Evolutionary conservation across 2,888 invertebrate species (phyloP).

Genomic region (Mythimna ferrago): DNA sequence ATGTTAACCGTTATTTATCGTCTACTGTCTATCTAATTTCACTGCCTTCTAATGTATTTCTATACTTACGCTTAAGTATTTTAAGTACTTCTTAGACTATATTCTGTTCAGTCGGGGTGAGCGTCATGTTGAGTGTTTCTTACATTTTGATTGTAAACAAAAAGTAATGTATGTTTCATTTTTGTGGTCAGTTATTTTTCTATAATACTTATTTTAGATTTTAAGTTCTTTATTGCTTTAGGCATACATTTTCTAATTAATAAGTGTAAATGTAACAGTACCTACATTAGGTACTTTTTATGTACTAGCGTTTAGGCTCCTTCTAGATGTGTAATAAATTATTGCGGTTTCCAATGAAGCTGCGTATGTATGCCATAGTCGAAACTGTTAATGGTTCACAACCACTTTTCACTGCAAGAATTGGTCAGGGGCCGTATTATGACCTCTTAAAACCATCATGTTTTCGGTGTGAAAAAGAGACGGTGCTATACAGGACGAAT

Average conservation of each 20-base stretch:
- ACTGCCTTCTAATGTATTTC: constrained; percentile 48
- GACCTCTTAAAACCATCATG: too few species aligned
- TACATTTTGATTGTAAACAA: not conserved
- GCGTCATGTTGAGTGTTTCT: not conserved
- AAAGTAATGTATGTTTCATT: constrained; percentile 1
- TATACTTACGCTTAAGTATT: constrained; percentile 5
- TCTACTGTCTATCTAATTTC: constrained; percentile 39
- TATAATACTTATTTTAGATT: constrained; percentile 9
- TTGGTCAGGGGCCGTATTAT: too few species aligned
- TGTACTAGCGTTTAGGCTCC: constrained; percentile 11
- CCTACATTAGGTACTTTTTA: constrained; percentile 47
- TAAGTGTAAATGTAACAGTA: constrained; percentile 17
- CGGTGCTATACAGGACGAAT: too few species aligned
- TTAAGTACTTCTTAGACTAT: not conserved
- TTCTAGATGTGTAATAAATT: constrained; percentile 13
- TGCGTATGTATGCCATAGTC: too few species aligned
- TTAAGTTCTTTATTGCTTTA: constrained; percentile 3
- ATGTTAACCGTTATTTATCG: constrained; percentile 35
- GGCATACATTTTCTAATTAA: constrained; percentile 3
- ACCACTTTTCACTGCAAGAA: too few species aligned
- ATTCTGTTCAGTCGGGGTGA: not conserved
- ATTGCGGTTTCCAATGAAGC: constrained; percentile 6
- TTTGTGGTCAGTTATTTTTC: not conserved
- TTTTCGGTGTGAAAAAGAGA: too few species aligned
- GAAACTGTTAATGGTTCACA: too few species aligned